Conservation (phyloP, 2,113 vertebrate genomes). For the Colius striatus region DNA sequence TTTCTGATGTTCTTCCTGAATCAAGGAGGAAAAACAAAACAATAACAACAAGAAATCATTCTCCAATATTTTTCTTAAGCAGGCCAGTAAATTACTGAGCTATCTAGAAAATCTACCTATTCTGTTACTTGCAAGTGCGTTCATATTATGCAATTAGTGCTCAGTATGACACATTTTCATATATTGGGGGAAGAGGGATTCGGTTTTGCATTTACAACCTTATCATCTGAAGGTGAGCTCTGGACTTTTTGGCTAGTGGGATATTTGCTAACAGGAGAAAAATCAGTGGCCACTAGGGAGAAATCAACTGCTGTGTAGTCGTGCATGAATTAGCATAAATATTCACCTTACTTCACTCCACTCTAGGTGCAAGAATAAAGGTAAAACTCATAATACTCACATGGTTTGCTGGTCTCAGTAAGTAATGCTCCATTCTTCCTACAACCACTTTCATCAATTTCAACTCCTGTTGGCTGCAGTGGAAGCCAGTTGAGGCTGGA, state of each 20-base stretch:
- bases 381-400: not conserved
- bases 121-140: not conserved
- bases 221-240: not conserved
- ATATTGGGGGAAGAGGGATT: not conserved
- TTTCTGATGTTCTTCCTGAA: not conserved
- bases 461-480: not conserved
- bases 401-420: not conserved
- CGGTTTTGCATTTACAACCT: not conserved
- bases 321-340: not conserved
- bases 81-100: not conserved
- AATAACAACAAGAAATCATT: no score
- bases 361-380: not conserved
- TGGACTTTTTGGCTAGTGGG: not conserved
- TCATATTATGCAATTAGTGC: not conserved
- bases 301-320: not conserved
- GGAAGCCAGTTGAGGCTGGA: not conserved
- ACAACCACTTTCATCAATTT: not conserved
- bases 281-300: not conserved
- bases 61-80: not conserved
- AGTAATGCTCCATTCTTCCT: not conserved
- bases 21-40: not conserved
- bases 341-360: not conserved
- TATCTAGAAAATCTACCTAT: not conserved
- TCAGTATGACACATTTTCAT: not conserved
- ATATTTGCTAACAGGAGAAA: not conserved